phyloP scores from a whole-genome alignment of 2,797 vertebrate species.

The Gymnopithys bicolor region DNA sequence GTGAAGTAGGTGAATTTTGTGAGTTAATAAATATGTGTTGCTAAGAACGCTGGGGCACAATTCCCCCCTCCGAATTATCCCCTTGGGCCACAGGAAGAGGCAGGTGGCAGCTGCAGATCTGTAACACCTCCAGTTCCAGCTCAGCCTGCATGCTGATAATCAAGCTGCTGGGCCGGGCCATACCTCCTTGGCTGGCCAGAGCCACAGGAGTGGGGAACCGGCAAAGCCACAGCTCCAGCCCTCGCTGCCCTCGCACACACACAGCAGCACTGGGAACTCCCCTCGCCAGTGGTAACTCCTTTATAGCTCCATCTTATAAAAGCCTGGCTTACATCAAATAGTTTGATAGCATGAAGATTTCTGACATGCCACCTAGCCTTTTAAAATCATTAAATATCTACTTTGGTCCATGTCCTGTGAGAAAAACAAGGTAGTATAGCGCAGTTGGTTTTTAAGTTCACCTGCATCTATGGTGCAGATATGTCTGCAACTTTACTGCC shows the following conservation, averaged over 20 bases:
- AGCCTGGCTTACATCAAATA: fast-evolving
- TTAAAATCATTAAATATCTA: background rate
- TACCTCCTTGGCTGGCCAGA: background rate
- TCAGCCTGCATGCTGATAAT: background rate
- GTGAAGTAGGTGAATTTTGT: constrained; percentile 47
- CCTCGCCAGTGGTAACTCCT: background rate
- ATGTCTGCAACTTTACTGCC: background rate
- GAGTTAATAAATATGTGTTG: background rate
- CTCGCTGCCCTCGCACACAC: background rate
- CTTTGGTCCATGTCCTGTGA: background rate
- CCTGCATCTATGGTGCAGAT: fast-evolving
- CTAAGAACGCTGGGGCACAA: background rate
- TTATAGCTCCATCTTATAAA: background rate
- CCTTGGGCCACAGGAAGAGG: background rate
- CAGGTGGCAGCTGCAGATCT: constrained; percentile 16
- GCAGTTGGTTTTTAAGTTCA: background rate
- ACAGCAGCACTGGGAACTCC: background rate
- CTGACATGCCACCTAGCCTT: background rate
- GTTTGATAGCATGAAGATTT: background rate
- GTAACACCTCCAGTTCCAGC: background rate
- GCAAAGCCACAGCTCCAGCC: background rate
- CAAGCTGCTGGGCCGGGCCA: background rate
- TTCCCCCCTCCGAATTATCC: background rate
- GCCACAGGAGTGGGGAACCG: fast-evolving
- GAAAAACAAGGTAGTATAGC: background rate